These are phyloP conservation scores for Cathartes aura DNA, from an alignment of 2,113 vertebrate genomes.

Conservation along the genomic window DNA sequence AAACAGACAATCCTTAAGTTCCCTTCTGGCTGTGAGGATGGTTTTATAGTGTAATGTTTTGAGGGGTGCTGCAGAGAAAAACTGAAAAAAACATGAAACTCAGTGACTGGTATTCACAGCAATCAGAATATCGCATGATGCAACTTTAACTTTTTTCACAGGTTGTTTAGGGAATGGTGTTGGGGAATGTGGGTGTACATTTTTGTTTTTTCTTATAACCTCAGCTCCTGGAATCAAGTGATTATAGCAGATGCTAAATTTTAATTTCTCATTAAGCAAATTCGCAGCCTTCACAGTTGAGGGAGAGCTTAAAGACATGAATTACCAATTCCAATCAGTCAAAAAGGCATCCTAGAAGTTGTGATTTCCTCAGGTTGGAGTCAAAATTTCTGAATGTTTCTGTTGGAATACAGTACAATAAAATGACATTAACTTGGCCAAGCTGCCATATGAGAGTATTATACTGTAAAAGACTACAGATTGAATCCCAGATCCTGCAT, in stretches of 20 bases:
- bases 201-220: background rate
- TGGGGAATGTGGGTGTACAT: rapidly evolving
- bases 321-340: background rate
- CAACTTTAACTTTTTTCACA: background rate
- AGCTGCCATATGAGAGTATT: background rate
- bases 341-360: background rate
- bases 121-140: background rate
- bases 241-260: background rate
- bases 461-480: background rate
- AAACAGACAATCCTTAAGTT: background rate
- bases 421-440: background rate
- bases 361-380: background rate
- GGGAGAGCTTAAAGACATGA: background rate
- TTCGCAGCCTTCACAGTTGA: background rate
- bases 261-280: background rate
- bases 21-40: background rate
- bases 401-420: background rate
- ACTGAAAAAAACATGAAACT: background rate
- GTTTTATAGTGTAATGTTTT: background rate
- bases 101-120: background rate
- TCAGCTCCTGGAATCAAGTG: background rate
- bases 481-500: background rate
- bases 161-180: background rate
- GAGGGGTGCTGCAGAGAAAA: background rate
- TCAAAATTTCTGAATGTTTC: background rate